phyloP scores from a whole-genome alignment of 2,797 vertebrate genomes.

The Arremon aurantiirostris region DNA sequence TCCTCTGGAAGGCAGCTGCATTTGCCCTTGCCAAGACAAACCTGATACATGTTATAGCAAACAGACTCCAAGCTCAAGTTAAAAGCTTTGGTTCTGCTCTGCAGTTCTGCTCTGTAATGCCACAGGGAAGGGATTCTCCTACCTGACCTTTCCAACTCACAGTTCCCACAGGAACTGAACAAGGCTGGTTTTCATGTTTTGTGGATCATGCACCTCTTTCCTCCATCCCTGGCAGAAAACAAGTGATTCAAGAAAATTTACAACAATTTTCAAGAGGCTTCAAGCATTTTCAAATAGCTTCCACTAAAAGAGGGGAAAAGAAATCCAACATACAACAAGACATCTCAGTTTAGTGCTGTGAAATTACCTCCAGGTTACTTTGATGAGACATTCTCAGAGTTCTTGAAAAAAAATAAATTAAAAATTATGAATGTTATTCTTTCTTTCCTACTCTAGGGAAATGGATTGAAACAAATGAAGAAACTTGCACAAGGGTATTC shows the following conservation, averaged over 20 bases:
- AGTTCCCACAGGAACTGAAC: not conserved
- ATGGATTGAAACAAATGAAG: not conserved
- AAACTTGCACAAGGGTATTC: not conserved
- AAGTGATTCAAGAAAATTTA: not conserved
- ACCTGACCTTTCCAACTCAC: not conserved
- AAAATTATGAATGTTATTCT: not conserved
- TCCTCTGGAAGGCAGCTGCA: not conserved
- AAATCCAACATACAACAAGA: not conserved
- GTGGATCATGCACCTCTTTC: not conserved
- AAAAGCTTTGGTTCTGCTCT: not conserved
- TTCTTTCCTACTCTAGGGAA: not conserved
- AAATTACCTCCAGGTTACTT: not conserved
- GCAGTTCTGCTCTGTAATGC: not conserved
- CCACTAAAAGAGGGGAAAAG: not conserved
- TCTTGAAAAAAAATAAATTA: not conserved
- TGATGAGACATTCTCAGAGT: not conserved
- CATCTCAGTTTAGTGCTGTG: not conserved
- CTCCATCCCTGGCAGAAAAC: not conserved
- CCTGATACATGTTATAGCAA: not conserved
- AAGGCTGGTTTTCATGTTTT: not conserved
- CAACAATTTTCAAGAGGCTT: not conserved
- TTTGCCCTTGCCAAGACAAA: not conserved
- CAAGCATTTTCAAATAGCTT: not conserved
- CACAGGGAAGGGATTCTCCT: not conserved
- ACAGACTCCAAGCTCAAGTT: not conserved